Percentiles rank a stretch among this genome's conserved stretches.
Evolutionary conservation across 2,113 vertebrate species (phyloP).

Genomic region (Dryoscopus gambensis): DNA sequence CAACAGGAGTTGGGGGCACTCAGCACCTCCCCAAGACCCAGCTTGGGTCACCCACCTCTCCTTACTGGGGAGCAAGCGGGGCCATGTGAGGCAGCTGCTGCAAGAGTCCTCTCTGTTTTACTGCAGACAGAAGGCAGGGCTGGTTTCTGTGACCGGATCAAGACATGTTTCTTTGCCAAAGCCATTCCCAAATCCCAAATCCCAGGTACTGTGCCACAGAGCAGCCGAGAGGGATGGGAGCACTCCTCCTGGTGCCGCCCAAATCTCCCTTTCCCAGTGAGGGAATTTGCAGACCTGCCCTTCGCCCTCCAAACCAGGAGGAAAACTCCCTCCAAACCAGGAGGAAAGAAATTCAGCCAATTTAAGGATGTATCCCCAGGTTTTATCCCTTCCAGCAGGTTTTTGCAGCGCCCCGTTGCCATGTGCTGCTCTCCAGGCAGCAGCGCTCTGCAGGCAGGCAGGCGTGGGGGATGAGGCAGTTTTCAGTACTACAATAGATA

Average conservation of each 20-base stretch:
- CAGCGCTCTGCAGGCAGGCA: background rate
- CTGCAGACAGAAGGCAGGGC: background rate
- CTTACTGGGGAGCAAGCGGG: background rate
- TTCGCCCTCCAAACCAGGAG: background rate
- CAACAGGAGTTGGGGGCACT: background rate
- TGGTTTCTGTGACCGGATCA: background rate
- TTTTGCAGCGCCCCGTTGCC: rapidly evolving
- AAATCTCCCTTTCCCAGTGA: background rate
- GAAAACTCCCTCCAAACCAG: background rate
- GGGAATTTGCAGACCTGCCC: background rate
- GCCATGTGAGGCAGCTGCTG: background rate
- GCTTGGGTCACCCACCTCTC: background rate
- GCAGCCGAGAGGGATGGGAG: background rate
- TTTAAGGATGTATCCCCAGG: background rate
- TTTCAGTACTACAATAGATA: conserved; percentile 7
- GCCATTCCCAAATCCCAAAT: background rate
- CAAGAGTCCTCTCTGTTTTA: background rate
- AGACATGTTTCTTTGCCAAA: background rate
- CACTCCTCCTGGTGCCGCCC: rapidly evolving
- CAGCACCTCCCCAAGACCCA: background rate
- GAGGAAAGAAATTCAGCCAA: background rate
- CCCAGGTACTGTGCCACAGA: rapidly evolving
- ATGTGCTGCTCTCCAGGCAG: background rate
- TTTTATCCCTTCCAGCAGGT: background rate
- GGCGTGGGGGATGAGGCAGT: background rate